Conservation (phyloP, 2,797 vertebrate genomes). For the Semotilus atromaculatus region DNA sequence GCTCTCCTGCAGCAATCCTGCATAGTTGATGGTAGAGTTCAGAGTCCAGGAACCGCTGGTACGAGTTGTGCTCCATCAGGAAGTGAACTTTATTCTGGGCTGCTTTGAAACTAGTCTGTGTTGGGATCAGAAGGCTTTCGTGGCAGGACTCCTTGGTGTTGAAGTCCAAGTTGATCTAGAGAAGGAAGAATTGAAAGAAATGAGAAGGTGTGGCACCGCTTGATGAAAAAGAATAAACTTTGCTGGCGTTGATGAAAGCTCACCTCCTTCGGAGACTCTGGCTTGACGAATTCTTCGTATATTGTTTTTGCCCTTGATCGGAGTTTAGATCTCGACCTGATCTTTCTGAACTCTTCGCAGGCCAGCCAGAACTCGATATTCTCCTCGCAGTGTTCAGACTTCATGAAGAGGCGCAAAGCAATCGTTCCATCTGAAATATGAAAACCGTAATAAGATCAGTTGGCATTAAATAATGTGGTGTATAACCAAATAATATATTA, state of each 20-base stretch:
- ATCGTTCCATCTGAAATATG: conserved; percentile 83
- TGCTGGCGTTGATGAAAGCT: conserved; percentile 12
- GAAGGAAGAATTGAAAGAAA: conserved; percentile 50
- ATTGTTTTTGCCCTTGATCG: conserved; percentile 85
- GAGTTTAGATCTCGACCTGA: conserved; percentile 80
- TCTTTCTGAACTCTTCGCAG: conserved; percentile 89
- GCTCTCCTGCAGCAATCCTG: background rate
- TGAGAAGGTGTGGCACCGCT: background rate
- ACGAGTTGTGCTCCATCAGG: conserved; percentile 93
- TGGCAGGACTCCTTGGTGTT: conserved; percentile 85
- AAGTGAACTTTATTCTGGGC: conserved; percentile 88
- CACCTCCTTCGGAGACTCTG: conserved; percentile 93
- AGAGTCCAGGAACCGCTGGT: conserved; percentile 87
- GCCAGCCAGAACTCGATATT: conserved; percentile 97
- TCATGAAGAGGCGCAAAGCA: conserved; percentile 88
- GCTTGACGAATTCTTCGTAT: conserved; percentile 88
- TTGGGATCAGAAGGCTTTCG: conserved; percentile 80
- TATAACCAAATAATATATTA: too few species aligned
- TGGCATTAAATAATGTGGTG: background rate
- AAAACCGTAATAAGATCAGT: background rate
- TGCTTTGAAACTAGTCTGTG: conserved; percentile 76
- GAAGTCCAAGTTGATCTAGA: conserved; percentile 92
- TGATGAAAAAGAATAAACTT: background rate
- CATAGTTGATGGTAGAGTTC: conserved; percentile 85
- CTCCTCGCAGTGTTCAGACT: conserved; percentile 94